A percentile compares a stretch with the other conserved stretches of the same genome.
phyloP scores from a whole-genome alignment of 2,797 vertebrate genomes.

The Eulemur mongoz region DNA sequence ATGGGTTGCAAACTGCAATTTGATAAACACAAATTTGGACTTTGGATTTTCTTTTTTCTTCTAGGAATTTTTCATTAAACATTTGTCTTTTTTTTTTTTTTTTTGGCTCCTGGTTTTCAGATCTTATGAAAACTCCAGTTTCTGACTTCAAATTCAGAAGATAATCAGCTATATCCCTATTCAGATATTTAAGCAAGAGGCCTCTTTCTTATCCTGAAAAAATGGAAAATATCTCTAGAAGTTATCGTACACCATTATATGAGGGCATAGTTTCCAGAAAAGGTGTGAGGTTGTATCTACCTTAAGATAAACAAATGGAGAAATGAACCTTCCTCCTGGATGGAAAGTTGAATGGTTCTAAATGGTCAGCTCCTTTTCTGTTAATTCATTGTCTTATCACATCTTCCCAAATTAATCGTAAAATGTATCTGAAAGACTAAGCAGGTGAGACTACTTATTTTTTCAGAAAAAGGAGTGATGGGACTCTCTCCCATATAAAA shows the following conservation, averaged over 20 bases:
- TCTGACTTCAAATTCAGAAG: slow-evolving; percentile 30
- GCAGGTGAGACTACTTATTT: neutral
- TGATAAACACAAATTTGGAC: neutral
- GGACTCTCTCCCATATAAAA: neutral
- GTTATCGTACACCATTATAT: neutral
- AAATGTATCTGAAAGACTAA: slow-evolving; percentile 22
- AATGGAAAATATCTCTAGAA: neutral
- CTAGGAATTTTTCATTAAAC: slow-evolving; percentile 14
- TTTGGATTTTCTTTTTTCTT: slow-evolving; percentile 10
- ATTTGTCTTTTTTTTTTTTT: neutral
- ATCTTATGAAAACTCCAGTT: slow-evolving; percentile 39
- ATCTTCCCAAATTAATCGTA: neutral
- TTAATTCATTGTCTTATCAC: neutral
- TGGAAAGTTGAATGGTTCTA: neutral
- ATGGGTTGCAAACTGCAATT: neutral
- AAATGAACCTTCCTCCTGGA: neutral
- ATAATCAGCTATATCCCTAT: neutral
- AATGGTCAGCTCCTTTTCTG: neutral
- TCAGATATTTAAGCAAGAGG: slow-evolving; percentile 10
- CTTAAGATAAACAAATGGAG: neutral
- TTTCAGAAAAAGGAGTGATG: neutral
- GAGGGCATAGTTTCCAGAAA: neutral
- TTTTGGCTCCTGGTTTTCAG: slow-evolving; percentile 9
- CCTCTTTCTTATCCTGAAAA: neutral
- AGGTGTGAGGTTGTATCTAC: neutral